Percentiles rank a stretch among this genome's conserved stretches.
Conservation (phyloP, 2,797 vertebrate genomes). For the Sebastes kiyomatsui region DNA sequence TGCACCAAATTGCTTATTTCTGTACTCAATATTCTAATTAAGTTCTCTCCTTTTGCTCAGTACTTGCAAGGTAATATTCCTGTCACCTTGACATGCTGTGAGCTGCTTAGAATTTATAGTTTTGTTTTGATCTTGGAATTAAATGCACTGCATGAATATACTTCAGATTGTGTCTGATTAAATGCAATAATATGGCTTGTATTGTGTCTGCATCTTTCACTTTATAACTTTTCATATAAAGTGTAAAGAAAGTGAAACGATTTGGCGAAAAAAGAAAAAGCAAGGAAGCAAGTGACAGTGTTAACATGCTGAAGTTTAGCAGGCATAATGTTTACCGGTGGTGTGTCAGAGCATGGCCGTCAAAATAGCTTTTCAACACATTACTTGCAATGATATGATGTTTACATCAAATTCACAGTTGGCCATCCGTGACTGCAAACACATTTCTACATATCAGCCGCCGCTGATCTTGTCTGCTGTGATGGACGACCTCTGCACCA, state of each 20-base stretch:
- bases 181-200: too few species aligned
- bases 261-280: background rate
- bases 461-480: constrained; percentile 8
- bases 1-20: background rate
- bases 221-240: background rate
- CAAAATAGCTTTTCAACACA: constrained; percentile 1
- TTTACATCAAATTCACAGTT: background rate
- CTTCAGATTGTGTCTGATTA: background rate
- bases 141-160: background rate
- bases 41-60: background rate
- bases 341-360: background rate
- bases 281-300: background rate
- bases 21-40: background rate
- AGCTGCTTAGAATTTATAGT: background rate
- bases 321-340: background rate
- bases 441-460: constrained; percentile 7
- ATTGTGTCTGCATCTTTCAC: too few species aligned
- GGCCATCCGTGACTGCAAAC: constrained; percentile 15
- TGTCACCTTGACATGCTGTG: background rate
- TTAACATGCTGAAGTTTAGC: background rate
- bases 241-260: background rate
- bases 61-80: background rate
- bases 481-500: constrained; percentile 8
- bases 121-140: background rate
- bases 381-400: background rate